These are phyloP conservation scores for Synodontis membranacea DNA, from an alignment of 2,113 vertebrate genomes.

Conservation along the genomic window DNA sequence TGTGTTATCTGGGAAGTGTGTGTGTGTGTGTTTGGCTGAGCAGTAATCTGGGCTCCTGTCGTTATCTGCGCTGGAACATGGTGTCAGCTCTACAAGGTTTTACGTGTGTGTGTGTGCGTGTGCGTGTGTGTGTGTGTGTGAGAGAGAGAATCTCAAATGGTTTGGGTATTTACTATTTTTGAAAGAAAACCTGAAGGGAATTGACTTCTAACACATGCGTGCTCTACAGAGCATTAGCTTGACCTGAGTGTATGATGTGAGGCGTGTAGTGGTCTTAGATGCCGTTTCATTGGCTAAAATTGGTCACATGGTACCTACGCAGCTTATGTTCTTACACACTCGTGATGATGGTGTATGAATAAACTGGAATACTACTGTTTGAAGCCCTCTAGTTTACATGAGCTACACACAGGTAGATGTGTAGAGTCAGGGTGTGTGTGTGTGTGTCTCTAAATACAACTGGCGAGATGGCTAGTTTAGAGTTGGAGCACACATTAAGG, in stretches of 20 bases:
- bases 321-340: not conserved
- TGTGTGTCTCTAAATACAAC: not conserved
- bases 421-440: not conserved
- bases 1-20: constrained; percentile 16
- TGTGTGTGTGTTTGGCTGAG: constrained; percentile 11
- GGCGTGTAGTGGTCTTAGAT: not conserved
- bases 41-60: constrained; percentile 25
- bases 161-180: not conserved
- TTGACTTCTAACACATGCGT: not conserved
- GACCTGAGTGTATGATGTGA: not conserved
- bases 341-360: not conserved
- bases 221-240: not conserved
- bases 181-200: not conserved
- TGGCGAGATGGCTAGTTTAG: not conserved
- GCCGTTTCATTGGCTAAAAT: not conserved
- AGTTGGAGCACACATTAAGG: not conserved
- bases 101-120: not conserved
- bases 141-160: not conserved
- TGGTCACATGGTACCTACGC: not conserved
- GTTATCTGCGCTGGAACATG: not conserved
- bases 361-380: not conserved
- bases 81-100: not conserved
- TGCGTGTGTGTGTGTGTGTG: constrained; percentile 10
- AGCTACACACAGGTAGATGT: not conserved
- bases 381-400: not conserved